Percentiles rank a stretch among this genome's conserved stretches.
These are phyloP conservation scores for Drosophila sechellia DNA, from an alignment of 1,140 invertebrate genomes.

Conservation along the genomic window DNA sequence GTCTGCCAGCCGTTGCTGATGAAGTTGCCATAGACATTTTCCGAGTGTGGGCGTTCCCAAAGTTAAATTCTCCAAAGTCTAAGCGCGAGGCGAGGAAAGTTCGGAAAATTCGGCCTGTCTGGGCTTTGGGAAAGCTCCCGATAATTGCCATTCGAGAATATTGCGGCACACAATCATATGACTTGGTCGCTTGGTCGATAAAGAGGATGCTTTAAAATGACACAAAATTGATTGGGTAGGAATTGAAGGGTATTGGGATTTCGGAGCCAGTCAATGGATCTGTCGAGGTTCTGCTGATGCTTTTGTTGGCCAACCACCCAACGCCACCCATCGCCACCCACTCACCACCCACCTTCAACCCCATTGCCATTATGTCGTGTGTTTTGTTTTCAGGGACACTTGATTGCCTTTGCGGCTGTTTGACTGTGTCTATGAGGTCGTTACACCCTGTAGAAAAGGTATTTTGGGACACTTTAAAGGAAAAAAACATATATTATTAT, in stretches of 20 bases:
- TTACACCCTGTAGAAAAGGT: not conserved
- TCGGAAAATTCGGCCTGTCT: constrained; percentile 30
- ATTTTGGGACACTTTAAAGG: not conserved
- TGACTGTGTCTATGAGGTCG: constrained; percentile 32
- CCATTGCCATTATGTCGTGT: constrained; percentile 41
- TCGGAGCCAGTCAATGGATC: not conserved
- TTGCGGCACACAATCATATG: constrained; percentile 17
- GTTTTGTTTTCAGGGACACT: constrained; percentile 73
- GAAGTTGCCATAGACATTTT: constrained; percentile 55
- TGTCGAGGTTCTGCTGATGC: constrained; percentile 26
- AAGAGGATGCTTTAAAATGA: constrained; percentile 12
- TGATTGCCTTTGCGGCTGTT: constrained; percentile 60
- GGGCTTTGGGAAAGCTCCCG: constrained; percentile 29
- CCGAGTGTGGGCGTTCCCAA: constrained; percentile 40
- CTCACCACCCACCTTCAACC: not conserved
- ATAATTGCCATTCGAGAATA: constrained; percentile 32
- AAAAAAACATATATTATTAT: not conserved
- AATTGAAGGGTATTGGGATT: constrained; percentile 19
- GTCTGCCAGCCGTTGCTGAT: constrained; percentile 71
- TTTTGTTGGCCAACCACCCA: constrained; percentile 26
- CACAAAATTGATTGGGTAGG: constrained; percentile 20
- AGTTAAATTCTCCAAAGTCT: constrained; percentile 43
- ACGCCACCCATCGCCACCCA: not conserved
- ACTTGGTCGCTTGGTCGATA: not conserved
- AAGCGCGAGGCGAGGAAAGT: constrained; percentile 30